Base-by-base conservation (phyloP, 2,113 vertebrate species). In the Tricholaema leucomelas region DNA sequence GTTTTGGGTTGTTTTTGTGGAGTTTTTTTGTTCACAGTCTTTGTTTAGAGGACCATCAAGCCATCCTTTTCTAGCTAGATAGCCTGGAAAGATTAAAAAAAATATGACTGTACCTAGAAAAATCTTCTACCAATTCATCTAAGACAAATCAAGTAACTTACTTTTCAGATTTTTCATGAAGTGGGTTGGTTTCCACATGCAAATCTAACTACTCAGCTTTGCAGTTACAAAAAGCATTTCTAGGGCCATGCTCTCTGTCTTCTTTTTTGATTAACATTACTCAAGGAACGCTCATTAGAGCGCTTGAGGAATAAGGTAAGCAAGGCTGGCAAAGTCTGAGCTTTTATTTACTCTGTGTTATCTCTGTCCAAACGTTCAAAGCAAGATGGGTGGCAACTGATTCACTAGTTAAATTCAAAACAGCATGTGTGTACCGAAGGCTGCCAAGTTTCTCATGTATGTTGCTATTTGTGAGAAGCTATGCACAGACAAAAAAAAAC, bases 311-410 rank as follows among this genome's bases (percentile, higher is more conserved):
- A 55, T 83, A 93, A 93, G 95, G 80, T 94, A 90, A 91, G 91
- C 59, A 78, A 88, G 72, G 56, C 77, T 92, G 87, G 95, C 88
- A 94, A 64, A 69, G 35, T 44, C 80, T 81, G 75, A 91, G 67
- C 77, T 92, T 83, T 90, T 94, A 88, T 94, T 92, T 94, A 91
- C 91, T 73, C 66, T 64, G 38, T 93, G 92, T 95, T 96, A 95
- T 95, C 94, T 92, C 75, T 75, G 73, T 91, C 91, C 85, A 95
- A 77, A 82, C 61, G 83, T 96, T 96, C 92, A 93, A 95, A 96
- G 87, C 85, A 88, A 56, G 91, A 83, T 72, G 85, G 92, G 88
- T 95, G 87, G 93, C 82, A 74, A 92, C 75, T 95, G 87, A 95
- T 88, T 84, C 79, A 74, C 65, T 60, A 83, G 77, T 91, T 92